Evolutionary conservation across 2,113 vertebrate species (phyloP).

Genomic region (Nibea coibor): DNA sequence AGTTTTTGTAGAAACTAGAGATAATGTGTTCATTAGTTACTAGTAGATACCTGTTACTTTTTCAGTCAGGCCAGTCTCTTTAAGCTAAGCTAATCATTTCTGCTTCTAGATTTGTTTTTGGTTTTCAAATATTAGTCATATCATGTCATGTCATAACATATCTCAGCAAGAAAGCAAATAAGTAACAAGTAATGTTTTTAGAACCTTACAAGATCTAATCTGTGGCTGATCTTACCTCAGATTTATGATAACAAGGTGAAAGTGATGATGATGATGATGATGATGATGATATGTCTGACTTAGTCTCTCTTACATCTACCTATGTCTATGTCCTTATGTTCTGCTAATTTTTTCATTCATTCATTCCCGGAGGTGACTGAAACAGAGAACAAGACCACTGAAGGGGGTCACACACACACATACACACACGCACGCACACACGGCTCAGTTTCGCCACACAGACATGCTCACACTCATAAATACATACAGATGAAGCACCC

Average conservation of each 20-base stretch:
- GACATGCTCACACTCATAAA: not conserved
- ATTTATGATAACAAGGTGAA: too few relatives aligned
- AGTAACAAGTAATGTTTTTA: too few relatives aligned
- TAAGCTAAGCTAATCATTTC: not conserved
- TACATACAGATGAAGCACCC: not conserved
- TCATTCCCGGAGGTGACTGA: too few relatives aligned
- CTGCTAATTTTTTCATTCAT: too few relatives aligned
- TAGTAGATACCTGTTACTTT: too few relatives aligned
- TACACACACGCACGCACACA: too few relatives aligned
- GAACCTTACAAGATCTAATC: too few relatives aligned
- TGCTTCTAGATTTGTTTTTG: not conserved
- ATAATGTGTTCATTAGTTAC: too few relatives aligned
- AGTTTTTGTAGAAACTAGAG: too few relatives aligned
- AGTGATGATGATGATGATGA: not conserved
- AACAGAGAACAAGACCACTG: not conserved
- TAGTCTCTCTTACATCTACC: not conserved
- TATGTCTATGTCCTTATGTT: not conserved
- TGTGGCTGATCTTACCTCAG: too few relatives aligned
- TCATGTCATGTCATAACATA: not conserved
- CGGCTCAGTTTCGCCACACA: not conserved
- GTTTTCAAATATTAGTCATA: not conserved
- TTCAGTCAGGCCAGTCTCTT: not conserved
- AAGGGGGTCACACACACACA: not conserved
- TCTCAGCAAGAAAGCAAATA: too few relatives aligned
- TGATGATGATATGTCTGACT: not conserved